phyloP scores from a whole-genome alignment of 23 tunicate genomes.

The Halocynthia roretzi region DNA sequence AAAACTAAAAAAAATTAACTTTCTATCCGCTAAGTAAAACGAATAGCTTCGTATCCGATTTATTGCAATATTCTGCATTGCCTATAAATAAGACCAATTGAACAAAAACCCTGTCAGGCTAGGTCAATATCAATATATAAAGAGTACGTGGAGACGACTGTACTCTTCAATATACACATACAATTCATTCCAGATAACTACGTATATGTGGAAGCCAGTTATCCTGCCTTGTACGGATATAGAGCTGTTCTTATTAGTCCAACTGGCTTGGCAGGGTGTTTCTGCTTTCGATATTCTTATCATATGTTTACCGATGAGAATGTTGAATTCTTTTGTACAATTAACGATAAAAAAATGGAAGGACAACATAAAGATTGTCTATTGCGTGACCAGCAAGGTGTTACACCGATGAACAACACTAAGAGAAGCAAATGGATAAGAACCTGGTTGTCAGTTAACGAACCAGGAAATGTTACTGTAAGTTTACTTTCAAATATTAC shows the following conservation, averaged over 20 bases:
- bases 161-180: not conserved
- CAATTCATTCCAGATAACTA: constrained; percentile 17
- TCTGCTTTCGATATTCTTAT: constrained; percentile 31
- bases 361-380: constrained; percentile 11
- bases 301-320: constrained; percentile 16
- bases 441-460: constrained; percentile 22
- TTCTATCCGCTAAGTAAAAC: too few species aligned
- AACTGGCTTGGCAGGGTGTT: constrained; percentile 25
- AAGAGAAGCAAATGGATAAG: constrained; percentile 11
- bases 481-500: not conserved
- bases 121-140: too few species aligned
- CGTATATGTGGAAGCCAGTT: constrained; percentile 33
- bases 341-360: constrained; percentile 1
- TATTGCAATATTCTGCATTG: too few species aligned
- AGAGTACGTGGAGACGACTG: too few species aligned
- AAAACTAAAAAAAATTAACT: too few species aligned
- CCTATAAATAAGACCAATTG: too few species aligned
- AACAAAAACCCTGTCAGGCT: too few species aligned
- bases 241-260: constrained; percentile 16
- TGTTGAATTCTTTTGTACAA: constrained; percentile 4
- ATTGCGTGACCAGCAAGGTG: not conserved
- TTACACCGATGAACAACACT: not conserved
- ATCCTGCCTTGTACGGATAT: constrained; percentile 14
- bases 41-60: too few species aligned
- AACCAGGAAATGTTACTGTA: constrained; percentile 18